Base-by-base conservation (phyloP, 1,140 invertebrate species). In the Yoshiicerus persimilis region DNA sequence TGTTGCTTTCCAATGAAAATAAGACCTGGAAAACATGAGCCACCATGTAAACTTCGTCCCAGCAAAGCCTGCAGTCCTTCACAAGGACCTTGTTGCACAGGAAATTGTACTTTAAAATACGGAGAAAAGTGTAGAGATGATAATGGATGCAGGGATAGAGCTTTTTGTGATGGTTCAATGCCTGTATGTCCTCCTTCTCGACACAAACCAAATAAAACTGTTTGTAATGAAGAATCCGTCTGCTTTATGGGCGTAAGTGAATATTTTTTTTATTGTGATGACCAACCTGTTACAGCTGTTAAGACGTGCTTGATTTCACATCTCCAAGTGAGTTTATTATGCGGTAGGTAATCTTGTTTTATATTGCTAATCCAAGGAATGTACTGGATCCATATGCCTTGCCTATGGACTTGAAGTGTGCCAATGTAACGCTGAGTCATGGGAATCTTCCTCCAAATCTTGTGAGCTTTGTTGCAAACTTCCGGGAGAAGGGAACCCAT, bases 351-450 rank as follows among this genome's bases (percentile, higher is more conserved):
- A n/a, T n/a, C n/a, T n/a, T n/a, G n/a, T n/a, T n/a, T n/a, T n/a
- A n/a, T n/a, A n/a, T n/a, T n/a, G n/a, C n/a, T n/a, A 92, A 91
- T 92, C 92, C 3, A 89, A 96, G 96, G 96, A 98, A 92, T 99
- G 97, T 91, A 97, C 96, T 0, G 97, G 97, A 0, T 98, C 97
- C 62, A 97, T 99, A 91, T 99, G 98, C 92, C 93, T 97, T 87
- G 96, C 96, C 6, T 99, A 99, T 92, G 97, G 97, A 27, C 94
- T 99, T 92, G 97, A 99, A 93, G 99, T 98, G 16, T 99, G 98
- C 92, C 98, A 99, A 92, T 97, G 97, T 93, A 94, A 96, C 91
- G 95, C 96, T 56, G 94, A 95, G 87, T 93, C 95, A 4, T 93
- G 94, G 70, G 97, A 97, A 92, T 95, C 96, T 89, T 93, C 95